Conservation (phyloP, 2,797 vertebrate genomes). For the Chromobotia macracanthus region DNA sequence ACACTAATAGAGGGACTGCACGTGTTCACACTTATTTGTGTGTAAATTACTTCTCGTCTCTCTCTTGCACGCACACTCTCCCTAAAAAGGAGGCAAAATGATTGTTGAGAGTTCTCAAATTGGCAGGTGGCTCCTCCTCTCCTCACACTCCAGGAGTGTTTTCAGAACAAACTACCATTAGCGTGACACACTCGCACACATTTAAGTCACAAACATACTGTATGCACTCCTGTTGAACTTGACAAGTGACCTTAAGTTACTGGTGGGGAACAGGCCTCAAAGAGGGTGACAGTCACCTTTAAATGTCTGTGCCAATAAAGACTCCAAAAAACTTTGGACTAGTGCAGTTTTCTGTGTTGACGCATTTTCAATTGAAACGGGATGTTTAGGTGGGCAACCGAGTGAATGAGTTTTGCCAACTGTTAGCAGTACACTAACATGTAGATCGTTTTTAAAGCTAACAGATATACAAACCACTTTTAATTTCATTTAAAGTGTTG, state of each 20-base stretch:
- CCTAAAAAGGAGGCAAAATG: conserved; percentile 20
- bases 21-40: conserved; percentile 30
- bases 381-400: too few relatives aligned
- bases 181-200: conserved; percentile 55
- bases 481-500: too few relatives aligned
- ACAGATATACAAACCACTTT: too few relatives aligned
- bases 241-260: neutral
- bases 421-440: too few relatives aligned
- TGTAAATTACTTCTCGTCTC: conserved; percentile 1
- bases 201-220: conserved; percentile 30
- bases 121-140: conserved; percentile 52
- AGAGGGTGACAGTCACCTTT: too few relatives aligned
- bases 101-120: conserved; percentile 55
- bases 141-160: conserved; percentile 37
- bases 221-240: neutral
- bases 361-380: too few relatives aligned
- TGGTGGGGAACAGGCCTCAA: neutral
- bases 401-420: neutral
- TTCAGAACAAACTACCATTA: conserved; percentile 63
- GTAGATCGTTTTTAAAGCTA: too few relatives aligned
- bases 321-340: too few relatives aligned
- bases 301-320: too few relatives aligned
- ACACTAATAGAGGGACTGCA: neutral
- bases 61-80: neutral
- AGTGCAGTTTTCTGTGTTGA: too few relatives aligned